Evolutionary conservation across 2,888 invertebrate species (phyloP).

Genomic region (Mamestra brassicae): DNA sequence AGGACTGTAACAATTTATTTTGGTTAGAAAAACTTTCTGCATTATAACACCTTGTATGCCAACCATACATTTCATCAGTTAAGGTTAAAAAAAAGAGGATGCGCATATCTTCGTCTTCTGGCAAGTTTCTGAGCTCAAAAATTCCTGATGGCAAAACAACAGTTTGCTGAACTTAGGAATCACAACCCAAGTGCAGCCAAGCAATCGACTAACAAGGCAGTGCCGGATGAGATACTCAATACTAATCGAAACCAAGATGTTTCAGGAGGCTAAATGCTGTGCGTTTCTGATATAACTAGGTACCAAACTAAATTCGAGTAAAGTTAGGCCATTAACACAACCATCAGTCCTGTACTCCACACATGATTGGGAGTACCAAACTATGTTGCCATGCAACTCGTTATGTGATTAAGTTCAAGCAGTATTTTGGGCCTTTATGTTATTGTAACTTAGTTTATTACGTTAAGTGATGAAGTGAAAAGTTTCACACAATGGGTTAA

Average conservation of each 20-base stretch:
- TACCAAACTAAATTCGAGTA: constrained; percentile 16
- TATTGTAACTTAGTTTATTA: constrained; percentile 1
- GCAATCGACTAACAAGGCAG: not conserved
- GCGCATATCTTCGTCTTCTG: too few relatives aligned
- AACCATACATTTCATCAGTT: not conserved
- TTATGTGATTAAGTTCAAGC: constrained; percentile 26
- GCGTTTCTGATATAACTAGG: constrained; percentile 11
- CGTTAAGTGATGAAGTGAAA: not conserved
- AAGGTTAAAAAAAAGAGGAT: not conserved
- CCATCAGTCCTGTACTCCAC: constrained; percentile 15
- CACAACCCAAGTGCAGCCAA: not conserved
- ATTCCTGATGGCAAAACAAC: too few relatives aligned
- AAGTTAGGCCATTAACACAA: constrained; percentile 45
- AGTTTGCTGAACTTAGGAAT: too few relatives aligned
- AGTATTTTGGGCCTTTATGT: not conserved
- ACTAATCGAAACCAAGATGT: not conserved
- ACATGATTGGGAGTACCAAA: constrained; percentile 31
- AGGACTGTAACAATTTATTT: constrained; percentile 74
- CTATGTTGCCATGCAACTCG: constrained; percentile 10
- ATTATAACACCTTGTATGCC: not conserved
- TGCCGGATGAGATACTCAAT: not conserved
- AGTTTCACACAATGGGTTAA: not conserved
- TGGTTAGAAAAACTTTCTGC: not conserved
- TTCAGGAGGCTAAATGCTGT: constrained; percentile 1
- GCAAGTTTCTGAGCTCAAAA: too few relatives aligned